A percentile compares a stretch with the other conserved stretches of the same genome.
These are phyloP conservation scores for Cottus gobio DNA, from an alignment of 2,113 vertebrate species.

Conservation along the genomic window DNA sequence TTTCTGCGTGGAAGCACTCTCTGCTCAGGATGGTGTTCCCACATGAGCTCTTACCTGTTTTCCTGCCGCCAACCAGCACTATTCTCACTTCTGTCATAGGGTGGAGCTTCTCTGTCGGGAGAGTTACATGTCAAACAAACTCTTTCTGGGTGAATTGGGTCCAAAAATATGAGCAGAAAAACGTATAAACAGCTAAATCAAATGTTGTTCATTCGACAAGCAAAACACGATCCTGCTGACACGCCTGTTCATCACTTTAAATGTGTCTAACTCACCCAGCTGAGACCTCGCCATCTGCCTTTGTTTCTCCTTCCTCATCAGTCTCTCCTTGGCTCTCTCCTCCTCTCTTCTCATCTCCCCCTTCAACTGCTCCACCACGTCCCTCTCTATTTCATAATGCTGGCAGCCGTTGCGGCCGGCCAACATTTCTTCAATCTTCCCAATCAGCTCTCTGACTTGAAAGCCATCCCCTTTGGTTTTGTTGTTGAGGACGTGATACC, in stretches of 20 bases:
- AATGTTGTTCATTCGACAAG: not conserved
- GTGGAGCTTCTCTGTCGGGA: constrained; percentile 55
- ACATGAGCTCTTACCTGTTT: constrained; percentile 78
- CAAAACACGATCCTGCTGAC: not conserved
- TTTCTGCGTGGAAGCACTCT: constrained; percentile 42
- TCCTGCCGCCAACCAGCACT: constrained; percentile 61
- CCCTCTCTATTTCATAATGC: constrained; percentile 50
- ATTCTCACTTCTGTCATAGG: constrained; percentile 55
- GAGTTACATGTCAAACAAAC: not conserved
- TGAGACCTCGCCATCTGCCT: constrained; percentile 54
- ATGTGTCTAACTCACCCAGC: constrained; percentile 63
- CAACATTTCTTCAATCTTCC: constrained; percentile 74
- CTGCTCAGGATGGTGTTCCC: constrained; percentile 75
- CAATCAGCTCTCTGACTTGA: constrained; percentile 75
- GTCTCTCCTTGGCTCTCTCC: constrained; percentile 47
- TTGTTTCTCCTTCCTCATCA: constrained; percentile 41
- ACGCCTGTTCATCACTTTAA: constrained; percentile 15
- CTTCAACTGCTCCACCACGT: constrained; percentile 49
- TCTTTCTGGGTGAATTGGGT: not conserved
- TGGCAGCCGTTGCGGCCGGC: not conserved
- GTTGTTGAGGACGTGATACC: constrained; percentile 76
- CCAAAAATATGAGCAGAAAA: not conserved
- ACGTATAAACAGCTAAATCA: not conserved
- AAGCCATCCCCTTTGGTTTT: constrained; percentile 66
- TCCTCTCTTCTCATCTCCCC: constrained; percentile 44